Base-by-base conservation (phyloP, 2,888 invertebrate genomes). In the Copidosoma aretas region DNA sequence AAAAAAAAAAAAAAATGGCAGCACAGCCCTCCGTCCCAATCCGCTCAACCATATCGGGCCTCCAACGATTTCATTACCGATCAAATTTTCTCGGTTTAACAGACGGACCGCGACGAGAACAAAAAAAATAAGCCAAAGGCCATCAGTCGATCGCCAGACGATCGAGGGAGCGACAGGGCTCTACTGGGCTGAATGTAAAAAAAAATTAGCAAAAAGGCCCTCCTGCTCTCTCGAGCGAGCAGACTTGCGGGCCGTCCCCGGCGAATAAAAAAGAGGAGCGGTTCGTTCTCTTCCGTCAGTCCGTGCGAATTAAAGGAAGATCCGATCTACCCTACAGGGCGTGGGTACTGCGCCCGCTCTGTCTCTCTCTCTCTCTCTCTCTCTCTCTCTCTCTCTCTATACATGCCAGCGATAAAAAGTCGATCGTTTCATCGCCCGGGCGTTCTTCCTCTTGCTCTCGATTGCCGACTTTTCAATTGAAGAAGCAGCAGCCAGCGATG, bases 391-490 rank as follows among this genome's bases (percentile, higher is more conserved):
- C 41, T 8, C 41, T 41, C 41, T 41, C 14, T 46, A 15, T 14
- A 12, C 14, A 25, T 5, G n/a, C n/a, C n/a, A 62, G 59, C 71
- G 64, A 68, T 64, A 71, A 69, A 71, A 71, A 71, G 41, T 71
- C 69, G 71, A 71, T 69, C 71, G 69, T 69, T 67, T 71, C 71
- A 71, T 71, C 71, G 71, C 41, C 57, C 63, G 39, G 56, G 32
- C 32, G 32, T 8, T 32, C 32, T 32, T 8, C 32, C 32, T 32
- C 32, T 32, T 32, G 3, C 32, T 3, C 21, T 58, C 60, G 24
- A 51, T 57, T 21, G 21, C 59, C 52, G 71, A 68, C 71, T 71
- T 71, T 68, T 68, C 71, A 71, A 68, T 67, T 63, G 68, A 21
- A 17, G 17, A 12, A 46, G 43, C 14, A 17, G 1, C 15, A 46